Percentiles rank a stretch among this genome's conserved stretches.
phyloP scores from a whole-genome alignment of 1,140 invertebrate species.

The Drosophila nannoptera region DNA sequence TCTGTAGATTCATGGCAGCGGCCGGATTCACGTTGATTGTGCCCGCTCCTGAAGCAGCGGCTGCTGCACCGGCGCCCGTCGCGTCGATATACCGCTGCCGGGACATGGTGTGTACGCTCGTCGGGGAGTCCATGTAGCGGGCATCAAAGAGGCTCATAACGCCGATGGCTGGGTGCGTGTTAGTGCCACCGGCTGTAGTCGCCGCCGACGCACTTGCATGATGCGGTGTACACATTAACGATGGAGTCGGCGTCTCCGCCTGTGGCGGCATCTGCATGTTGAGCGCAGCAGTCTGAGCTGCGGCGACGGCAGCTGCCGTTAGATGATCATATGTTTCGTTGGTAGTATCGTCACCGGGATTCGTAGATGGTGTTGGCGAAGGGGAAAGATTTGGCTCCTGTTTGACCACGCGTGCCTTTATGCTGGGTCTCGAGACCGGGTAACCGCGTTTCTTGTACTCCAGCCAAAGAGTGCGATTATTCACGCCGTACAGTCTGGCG shows the following conservation, averaged over 20 bases:
- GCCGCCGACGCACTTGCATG: slow-evolving; percentile 54
- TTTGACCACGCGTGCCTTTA: slow-evolving; percentile 85
- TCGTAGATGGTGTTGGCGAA: slow-evolving; percentile 79
- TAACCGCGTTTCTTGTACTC: slow-evolving; percentile 91
- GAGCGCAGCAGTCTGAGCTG: slow-evolving; percentile 77
- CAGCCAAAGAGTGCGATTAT: slow-evolving; percentile 90
- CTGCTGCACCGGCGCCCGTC: slow-evolving; percentile 57
- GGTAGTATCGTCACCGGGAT: slow-evolving; percentile 66
- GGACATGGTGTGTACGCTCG: slow-evolving; percentile 79
- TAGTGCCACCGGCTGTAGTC: slow-evolving; percentile 44
- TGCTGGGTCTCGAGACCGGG: slow-evolving; percentile 86
- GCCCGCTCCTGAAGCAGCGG: slow-evolving; percentile 60
- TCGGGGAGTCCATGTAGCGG: slow-evolving; percentile 81
- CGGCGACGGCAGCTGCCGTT: slow-evolving; percentile 67
- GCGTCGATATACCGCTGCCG: slow-evolving; percentile 80
- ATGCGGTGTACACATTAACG: slow-evolving; percentile 79
- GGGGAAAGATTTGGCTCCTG: slow-evolving; percentile 82
- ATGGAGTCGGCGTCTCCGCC: slow-evolving; percentile 79
- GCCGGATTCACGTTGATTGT: slow-evolving; percentile 78
- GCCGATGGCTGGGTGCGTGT: slow-evolving; percentile 80
- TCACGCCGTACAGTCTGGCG: slow-evolving; percentile 88
- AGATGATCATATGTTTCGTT: slow-evolving; percentile 79
- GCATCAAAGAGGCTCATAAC: slow-evolving; percentile 83
- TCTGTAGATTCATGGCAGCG: slow-evolving; percentile 84
- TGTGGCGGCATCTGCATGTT: slow-evolving; percentile 81